Base-by-base conservation (phyloP, 2,888 invertebrate genomes). In the Therioaphis trifolii region DNA sequence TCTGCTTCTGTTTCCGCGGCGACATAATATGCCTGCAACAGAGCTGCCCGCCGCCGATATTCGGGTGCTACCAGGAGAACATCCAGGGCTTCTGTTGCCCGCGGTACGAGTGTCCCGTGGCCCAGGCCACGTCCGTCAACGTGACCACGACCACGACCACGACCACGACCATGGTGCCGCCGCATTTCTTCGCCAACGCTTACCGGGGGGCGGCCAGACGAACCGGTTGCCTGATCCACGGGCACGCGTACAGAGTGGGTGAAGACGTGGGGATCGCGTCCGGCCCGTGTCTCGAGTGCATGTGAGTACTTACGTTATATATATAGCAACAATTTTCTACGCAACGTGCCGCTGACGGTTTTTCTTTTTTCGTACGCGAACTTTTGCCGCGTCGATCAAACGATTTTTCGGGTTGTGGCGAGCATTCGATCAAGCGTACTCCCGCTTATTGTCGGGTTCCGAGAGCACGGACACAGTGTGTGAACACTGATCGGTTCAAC, bases 1-100 rank as follows among this genome's bases (percentile, higher is more conserved):
- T 97, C 91, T 97, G 97, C 89, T 97, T 97, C 93, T 97, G 97
- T 91, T 97, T 97, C 91, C 92, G 97, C 89, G 96, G 96, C 88
- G 96, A 97, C 88, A 97, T 97, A 87, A 97, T 97, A 88, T 97
- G 97, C 87, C 90, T 97, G 86, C 96, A 97, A 89, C 97, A 97
- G 89, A 96, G 96, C 87, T 97, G 97, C 89, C 97, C 97, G 78
- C 97, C 97, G 75, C 97, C 97, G 61, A 96, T 97, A 87, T 93
- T 94, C 75, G 94, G 95, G 84, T 97, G 97, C 87, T 95, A 94
- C 89, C 96, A 96, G 88, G 96, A 97, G 89, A 94, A 95, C 24
- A 97, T 97, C 87, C 92, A 93, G 89, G 97, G 97, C 29, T 97
- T 96, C 92, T 97, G 97, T 89, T 97, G 97, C 90, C 97, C 97